These are phyloP conservation scores for Dicrostonyx torquatus DNA, from an alignment of 2,797 vertebrate genomes.

Conservation along the genomic window DNA sequence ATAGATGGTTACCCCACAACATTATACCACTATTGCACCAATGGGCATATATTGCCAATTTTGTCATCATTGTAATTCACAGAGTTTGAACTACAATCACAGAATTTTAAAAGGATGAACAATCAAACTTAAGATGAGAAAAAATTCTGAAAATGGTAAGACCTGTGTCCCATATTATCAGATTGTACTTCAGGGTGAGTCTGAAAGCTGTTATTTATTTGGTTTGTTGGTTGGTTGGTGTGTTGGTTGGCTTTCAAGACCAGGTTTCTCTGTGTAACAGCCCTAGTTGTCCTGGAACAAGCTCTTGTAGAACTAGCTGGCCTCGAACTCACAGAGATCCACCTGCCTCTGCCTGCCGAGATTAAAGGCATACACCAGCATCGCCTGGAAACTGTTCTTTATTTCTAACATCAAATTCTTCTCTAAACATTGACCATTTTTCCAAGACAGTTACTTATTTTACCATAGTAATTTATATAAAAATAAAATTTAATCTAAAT, in stretches of 20 bases:
- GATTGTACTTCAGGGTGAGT: background rate
- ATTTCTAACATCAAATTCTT: background rate
- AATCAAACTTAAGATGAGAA: background rate
- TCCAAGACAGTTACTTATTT: background rate
- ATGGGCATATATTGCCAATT: background rate
- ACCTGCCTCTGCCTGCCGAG: too few relatives aligned
- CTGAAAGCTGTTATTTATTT: background rate
- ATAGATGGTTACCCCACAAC: too few relatives aligned
- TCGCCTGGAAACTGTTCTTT: background rate
- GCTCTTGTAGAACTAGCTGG: too few relatives aligned
- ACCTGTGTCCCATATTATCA: background rate
- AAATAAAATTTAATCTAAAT: slow-evolving; percentile 19
- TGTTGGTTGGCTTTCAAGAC: too few relatives aligned
- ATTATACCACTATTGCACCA: background rate
- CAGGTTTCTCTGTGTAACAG: too few relatives aligned
- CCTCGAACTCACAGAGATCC: too few relatives aligned
- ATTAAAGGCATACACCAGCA: too few relatives aligned
- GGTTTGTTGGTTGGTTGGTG: too few relatives aligned
- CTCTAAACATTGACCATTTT: background rate
- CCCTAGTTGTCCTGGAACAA: too few relatives aligned
- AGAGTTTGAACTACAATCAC: background rate
- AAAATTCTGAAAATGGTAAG: background rate
- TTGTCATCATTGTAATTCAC: background rate
- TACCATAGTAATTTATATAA: background rate
- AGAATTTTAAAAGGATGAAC: background rate